Evolutionary conservation across 1,140 invertebrate species (phyloP), one percentile per base, ranked within the genome.

Genomic region (Eubasilissa regina): DNA sequence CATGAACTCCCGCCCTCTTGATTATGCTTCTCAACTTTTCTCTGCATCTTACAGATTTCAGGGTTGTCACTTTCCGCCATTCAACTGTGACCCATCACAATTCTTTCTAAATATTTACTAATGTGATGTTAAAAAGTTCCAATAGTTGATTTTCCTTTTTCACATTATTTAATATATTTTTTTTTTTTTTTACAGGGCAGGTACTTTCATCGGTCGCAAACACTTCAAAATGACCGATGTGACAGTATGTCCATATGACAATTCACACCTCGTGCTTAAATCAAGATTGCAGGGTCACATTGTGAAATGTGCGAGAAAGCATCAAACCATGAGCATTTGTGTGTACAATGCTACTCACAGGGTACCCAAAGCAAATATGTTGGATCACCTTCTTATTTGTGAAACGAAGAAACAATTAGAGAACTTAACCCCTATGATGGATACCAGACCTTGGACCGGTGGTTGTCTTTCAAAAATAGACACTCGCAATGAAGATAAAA

Each of bases 281-380:
- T 11, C 19, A 0, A 73, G 35, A 25, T 21, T 53, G 21, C 19
- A 51, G 11, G 48, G 19, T 10, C 68, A 73, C 25, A 15, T 73
- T n/a, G 25, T 73, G 7, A 73, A 73, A 19, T 73, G 68, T n/a
- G 13, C 48, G 9, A 73, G 53, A 25, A 21, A 73, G 9, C 19
- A 73, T n/a, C 15, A 12, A 55, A n/a, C 17, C 9, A 15, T 53
- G 15, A 11, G 47, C 11, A 73, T 55, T 21, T 73, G 68, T 73
- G 68, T 55, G 4, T 73, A 35, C 25, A 73, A 73, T 25, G 68
- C 68, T 35, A 73, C 47, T 9, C 68, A 73, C 47, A 73, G 68
- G 15, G 35, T 73, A n/a, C 19, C 15, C 21, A 55, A 73, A 13
- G 48, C 51, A n/a, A 21, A 53, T 4, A 73, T 73, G 68, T 11